Conservation (phyloP, 2,797 vertebrate genomes). For the Anguilla pacifica region DNA sequence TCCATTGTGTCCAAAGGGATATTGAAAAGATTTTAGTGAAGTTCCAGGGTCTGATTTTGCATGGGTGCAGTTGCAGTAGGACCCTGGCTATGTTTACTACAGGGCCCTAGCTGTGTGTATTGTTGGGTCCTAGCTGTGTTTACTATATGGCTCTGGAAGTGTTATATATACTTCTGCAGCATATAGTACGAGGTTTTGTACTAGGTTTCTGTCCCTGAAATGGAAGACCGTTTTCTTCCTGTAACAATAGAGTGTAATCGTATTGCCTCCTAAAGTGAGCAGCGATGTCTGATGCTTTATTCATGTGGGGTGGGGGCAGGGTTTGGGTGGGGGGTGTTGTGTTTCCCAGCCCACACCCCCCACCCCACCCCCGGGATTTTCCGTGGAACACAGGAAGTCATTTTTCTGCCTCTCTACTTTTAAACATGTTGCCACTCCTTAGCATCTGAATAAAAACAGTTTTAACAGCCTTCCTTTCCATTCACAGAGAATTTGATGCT, state of each 20-base stretch:
- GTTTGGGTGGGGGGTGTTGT: background rate
- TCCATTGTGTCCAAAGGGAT: background rate
- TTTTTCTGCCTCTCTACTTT: background rate
- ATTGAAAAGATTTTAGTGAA: background rate
- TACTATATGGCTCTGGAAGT: background rate
- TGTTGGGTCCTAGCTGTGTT: background rate
- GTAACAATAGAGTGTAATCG: background rate
- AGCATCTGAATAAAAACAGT: background rate
- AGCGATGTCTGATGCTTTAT: background rate
- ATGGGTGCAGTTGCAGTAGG: background rate
- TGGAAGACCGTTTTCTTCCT: background rate
- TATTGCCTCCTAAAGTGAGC: conserved; percentile 7
- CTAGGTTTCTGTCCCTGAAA: background rate
- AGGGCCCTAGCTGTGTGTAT: background rate
- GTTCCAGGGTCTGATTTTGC: background rate
- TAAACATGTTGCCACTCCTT: background rate
- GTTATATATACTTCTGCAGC: background rate
- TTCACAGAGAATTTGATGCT: background rate
- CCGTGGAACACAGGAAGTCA: conserved; percentile 5
- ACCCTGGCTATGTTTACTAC: no score
- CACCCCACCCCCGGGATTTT: background rate
- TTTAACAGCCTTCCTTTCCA: background rate
- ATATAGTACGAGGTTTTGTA: background rate
- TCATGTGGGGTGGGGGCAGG: background rate
- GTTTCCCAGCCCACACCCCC: background rate